phyloP scores from a whole-genome alignment of 2,113 vertebrate species.

The Psophia crepitans region DNA sequence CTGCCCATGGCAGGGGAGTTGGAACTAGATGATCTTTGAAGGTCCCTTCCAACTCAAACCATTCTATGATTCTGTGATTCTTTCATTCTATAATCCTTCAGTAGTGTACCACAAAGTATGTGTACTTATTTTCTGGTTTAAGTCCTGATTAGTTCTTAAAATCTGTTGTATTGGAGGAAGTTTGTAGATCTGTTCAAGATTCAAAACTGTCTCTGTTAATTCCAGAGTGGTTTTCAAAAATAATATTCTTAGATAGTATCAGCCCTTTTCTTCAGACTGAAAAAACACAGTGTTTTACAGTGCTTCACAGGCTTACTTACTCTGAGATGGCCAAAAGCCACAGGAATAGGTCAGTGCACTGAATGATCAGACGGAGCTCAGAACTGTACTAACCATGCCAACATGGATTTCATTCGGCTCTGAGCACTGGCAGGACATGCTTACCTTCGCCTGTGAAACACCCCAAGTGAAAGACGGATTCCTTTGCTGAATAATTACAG shows the following conservation, averaged over 20 bases:
- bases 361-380: not conserved
- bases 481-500: not conserved
- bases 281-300: not conserved
- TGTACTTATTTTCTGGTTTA: not conserved
- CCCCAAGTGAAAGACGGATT: not conserved
- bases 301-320: not conserved
- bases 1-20: no score
- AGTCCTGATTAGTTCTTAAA: not conserved
- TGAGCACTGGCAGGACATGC: not conserved
- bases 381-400: not conserved
- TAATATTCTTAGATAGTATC: not conserved
- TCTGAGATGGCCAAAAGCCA: not conserved
- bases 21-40: no score
- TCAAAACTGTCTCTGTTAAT: not conserved
- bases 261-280: not conserved
- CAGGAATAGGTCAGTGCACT: not conserved
- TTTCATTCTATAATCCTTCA: no score
- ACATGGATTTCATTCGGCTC: not conserved
- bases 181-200: not conserved
- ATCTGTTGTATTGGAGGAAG: not conserved
- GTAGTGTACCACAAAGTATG: not conserved
- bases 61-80: no score
- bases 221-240: not conserved
- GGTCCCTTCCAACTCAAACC: no score
- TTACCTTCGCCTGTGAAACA: not conserved